A percentile compares a stretch with the other conserved stretches of the same genome.
Evolutionary conservation across 2,797 vertebrate genomes (phyloP).

Genomic region (Esox lucius): DNA sequence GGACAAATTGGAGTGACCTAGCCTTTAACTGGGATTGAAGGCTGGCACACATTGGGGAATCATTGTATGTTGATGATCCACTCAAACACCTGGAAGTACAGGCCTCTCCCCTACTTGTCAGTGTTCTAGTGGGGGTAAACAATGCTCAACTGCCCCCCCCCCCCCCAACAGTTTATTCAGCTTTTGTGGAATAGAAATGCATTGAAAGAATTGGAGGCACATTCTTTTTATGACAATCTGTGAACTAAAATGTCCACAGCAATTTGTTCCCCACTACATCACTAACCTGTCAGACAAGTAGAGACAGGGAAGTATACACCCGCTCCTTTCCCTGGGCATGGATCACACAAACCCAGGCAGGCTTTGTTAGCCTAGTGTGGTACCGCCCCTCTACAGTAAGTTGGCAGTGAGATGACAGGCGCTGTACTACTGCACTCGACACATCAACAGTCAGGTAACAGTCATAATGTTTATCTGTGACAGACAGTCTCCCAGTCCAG

Average conservation of each 20-base stretch:
- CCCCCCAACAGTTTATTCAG: neutral
- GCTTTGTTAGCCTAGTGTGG: constrained; percentile 16
- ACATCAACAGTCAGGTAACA: constrained; percentile 22
- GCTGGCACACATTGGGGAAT: neutral
- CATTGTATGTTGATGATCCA: neutral
- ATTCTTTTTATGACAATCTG: too few relatives aligned
- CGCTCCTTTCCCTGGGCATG: constrained; percentile 39
- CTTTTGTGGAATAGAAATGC: too few relatives aligned
- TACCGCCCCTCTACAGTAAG: constrained; percentile 48
- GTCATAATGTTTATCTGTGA: neutral
- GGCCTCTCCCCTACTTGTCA: constrained; percentile 4
- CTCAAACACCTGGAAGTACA: neutral
- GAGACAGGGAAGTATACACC: constrained; percentile 1
- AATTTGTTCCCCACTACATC: too few relatives aligned
- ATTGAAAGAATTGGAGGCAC: too few relatives aligned
- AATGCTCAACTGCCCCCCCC: too few relatives aligned
- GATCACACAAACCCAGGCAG: constrained; percentile 22
- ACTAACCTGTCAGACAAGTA: constrained; percentile 6
- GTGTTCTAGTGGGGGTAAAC: too few relatives aligned
- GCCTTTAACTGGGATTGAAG: constrained; percentile 48
- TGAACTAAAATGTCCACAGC: too few relatives aligned
- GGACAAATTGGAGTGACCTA: constrained; percentile 34
- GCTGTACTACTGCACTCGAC: constrained; percentile 23
- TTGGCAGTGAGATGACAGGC: constrained; percentile 18
- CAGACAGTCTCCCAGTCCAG: neutral